A percentile compares a stretch with the other conserved stretches of the same genome.
Evolutionary conservation across 2,797 vertebrate genomes (phyloP).

Genomic region (Taenioides sp.): DNA sequence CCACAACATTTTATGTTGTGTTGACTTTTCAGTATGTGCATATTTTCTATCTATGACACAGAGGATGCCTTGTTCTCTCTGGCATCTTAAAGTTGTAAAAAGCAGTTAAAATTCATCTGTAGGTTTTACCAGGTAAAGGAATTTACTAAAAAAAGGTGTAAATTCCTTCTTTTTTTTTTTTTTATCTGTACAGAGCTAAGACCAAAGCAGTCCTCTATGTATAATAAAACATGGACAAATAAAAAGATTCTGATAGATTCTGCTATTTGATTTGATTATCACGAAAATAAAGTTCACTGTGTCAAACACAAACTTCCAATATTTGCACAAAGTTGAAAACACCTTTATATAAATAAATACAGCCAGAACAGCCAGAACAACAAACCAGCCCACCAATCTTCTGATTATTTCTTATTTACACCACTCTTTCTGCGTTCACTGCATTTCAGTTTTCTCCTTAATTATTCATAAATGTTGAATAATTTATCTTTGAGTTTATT

Average conservation of each 20-base stretch:
- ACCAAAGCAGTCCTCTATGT: no score
- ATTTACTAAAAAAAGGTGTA: no score
- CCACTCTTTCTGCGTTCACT: conserved; percentile 40
- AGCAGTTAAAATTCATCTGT: no score
- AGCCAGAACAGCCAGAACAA: not conserved
- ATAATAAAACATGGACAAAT: no score
- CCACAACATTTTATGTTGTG: no score
- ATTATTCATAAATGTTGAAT: conserved; percentile 69
- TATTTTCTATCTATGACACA: no score
- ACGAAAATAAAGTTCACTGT: not conserved
- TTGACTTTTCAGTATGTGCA: no score
- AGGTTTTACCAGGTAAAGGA: no score
- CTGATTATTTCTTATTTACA: conserved; percentile 38
- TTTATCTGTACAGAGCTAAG: no score
- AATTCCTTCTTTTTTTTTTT: no score
- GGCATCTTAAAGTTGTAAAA: no score
- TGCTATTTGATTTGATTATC: not conserved
- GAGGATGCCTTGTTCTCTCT: no score
- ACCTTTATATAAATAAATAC: not conserved
- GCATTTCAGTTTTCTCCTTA: conserved; percentile 61
- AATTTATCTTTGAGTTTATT: conserved; percentile 66
- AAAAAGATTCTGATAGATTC: not conserved
- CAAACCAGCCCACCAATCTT: conserved; percentile 28
- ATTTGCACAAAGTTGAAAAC: not conserved
- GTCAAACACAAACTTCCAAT: not conserved